Evolutionary conservation across 2,113 vertebrate species (phyloP).

Genomic region (Emydura subglobosa): DNA sequence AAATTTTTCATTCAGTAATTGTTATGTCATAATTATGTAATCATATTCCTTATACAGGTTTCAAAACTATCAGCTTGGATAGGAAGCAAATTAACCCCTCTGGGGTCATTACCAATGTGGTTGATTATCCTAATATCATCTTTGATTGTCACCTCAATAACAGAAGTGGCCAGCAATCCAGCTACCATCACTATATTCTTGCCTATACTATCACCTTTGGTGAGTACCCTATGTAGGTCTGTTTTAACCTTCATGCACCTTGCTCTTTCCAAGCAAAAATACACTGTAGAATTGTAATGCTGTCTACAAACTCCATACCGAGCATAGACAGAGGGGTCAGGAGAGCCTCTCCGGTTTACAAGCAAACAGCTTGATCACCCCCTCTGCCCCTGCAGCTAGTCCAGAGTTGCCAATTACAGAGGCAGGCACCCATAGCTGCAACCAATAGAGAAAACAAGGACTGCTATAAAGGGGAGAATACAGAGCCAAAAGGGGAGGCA

Average conservation of each 20-base stretch:
- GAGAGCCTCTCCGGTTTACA: too few relatives aligned
- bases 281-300: neutral
- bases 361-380: too few relatives aligned
- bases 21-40: neutral
- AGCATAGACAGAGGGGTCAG: too few relatives aligned
- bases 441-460: neutral
- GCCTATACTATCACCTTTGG: constrained; percentile 91
- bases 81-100: constrained; percentile 86
- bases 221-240: constrained; percentile 71
- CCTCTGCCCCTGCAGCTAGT: too few relatives aligned
- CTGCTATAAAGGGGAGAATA: neutral
- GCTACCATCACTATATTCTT: constrained; percentile 93
- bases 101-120: constrained; percentile 87
- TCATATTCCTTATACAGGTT: constrained; percentile 73
- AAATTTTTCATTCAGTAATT: neutral
- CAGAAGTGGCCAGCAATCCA: constrained; percentile 94
- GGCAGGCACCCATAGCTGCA: neutral
- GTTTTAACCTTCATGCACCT: neutral
- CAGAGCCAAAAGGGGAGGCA: neutral
- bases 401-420: neutral
- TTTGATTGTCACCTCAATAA: constrained; percentile 91
- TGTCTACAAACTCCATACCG: neutral
- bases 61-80: constrained; percentile 90
- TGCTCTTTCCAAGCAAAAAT: neutral
- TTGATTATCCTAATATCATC: constrained; percentile 84